phyloP scores from a whole-genome alignment of 1,140 invertebrate species.

The Melanaphis sacchari region DNA sequence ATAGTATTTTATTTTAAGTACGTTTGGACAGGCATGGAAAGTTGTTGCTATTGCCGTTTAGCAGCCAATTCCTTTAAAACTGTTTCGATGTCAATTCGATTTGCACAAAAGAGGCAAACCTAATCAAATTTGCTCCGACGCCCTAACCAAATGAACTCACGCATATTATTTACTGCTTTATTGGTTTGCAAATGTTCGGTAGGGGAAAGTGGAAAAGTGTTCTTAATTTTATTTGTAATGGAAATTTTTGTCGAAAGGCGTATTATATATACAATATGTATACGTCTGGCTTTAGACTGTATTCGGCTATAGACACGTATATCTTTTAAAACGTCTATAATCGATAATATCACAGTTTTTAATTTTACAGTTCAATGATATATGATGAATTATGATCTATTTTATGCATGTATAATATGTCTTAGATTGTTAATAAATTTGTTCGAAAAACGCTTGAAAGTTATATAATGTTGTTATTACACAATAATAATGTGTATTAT shows the following conservation, averaged over 20 bases:
- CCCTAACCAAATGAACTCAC: conserved; percentile 44
- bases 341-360: background rate
- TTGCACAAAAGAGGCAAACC: conserved; percentile 34
- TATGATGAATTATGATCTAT: background rate
- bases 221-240: conserved; percentile 32
- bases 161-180: conserved; percentile 34
- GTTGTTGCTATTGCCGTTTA: background rate
- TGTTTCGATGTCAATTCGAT: conserved; percentile 56
- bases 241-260: background rate
- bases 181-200: background rate
- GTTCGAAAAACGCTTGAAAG: background rate
- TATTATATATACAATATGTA: background rate
- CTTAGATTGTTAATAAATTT: background rate
- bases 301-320: background rate
- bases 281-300: background rate
- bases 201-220: background rate
- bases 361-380: background rate
- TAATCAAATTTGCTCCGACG: conserved; percentile 36
- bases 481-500: too few relatives aligned
- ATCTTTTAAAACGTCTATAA: background rate
- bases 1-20: conserved; percentile 46
- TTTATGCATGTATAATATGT: background rate
- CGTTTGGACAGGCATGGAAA: background rate
- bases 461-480: too few relatives aligned
- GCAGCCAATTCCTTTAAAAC: conserved; percentile 56